Percentiles rank a stretch among this genome's conserved stretches.
These are phyloP conservation scores for Channa striata DNA, from an alignment of 2,797 vertebrate genomes.

Conservation along the genomic window DNA sequence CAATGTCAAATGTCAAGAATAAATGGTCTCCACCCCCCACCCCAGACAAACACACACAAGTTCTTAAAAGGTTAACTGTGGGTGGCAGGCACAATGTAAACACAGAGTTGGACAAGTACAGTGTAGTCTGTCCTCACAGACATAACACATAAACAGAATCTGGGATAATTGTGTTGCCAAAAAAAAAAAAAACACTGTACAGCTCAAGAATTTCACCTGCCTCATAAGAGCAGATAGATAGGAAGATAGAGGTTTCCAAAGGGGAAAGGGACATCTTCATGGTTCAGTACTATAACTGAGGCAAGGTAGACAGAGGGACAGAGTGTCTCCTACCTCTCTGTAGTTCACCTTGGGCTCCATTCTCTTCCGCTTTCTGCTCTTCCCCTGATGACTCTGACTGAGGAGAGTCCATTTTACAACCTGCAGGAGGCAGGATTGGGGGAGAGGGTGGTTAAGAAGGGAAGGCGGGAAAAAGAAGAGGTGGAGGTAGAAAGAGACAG, in stretches of 20 bases:
- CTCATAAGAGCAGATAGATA: constrained; percentile 11
- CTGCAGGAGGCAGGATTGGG: constrained; percentile 79
- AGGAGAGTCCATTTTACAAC: constrained; percentile 92
- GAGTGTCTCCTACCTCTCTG: constrained; percentile 89
- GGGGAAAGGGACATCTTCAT: constrained; percentile 10
- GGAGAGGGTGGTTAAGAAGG: constrained; percentile 13
- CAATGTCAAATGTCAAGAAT: constrained; percentile 34
- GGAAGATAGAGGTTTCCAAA: constrained; percentile 23
- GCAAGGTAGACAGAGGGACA: constrained; percentile 30
- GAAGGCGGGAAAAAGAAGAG: constrained; percentile 62
- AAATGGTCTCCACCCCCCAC: constrained; percentile 15
- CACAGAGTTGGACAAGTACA: constrained; percentile 64
- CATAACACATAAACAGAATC: constrained; percentile 63
- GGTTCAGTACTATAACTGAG: constrained; percentile 22
- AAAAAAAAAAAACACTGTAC: constrained; percentile 40
- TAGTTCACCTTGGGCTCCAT: constrained; percentile 83
- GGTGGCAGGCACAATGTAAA: constrained; percentile 53
- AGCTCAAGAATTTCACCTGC: background rate
- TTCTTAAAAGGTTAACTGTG: constrained; percentile 72
- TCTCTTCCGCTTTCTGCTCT: constrained; percentile 89
- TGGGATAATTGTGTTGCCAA: constrained; percentile 48
- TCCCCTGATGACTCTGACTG: constrained; percentile 86
- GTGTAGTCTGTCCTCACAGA: constrained; percentile 53
- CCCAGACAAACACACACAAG: constrained; percentile 62
- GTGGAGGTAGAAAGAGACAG: constrained; percentile 38